Conservation (phyloP, 2,888 invertebrate species). For the Cryptocephalus moraei region DNA sequence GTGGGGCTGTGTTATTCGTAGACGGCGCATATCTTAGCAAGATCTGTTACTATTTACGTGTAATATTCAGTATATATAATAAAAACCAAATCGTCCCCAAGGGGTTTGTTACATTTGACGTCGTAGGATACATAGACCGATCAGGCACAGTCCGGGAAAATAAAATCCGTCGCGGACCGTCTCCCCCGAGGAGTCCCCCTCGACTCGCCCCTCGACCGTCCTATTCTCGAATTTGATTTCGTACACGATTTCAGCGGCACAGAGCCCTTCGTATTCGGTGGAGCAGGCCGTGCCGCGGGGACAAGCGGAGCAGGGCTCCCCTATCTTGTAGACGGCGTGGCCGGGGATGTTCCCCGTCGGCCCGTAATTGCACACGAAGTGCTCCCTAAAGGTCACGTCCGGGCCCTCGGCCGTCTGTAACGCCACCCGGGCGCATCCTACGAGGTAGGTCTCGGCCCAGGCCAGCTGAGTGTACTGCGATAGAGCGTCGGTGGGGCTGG, state of each 20-base stretch:
- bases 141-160: too few relatives aligned
- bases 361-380: conserved; percentile 36
- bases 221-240: conserved; percentile 3
- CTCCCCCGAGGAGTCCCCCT: too few relatives aligned
- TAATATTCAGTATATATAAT: too few relatives aligned
- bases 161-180: too few relatives aligned
- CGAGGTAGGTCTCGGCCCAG: conserved; percentile 30
- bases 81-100: too few relatives aligned
- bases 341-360: conserved; percentile 33
- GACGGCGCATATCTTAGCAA: too few relatives aligned
- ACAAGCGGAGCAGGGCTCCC: conserved; percentile 27
- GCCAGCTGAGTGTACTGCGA: conserved; percentile 27
- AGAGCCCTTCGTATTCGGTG: conserved; percentile 26
- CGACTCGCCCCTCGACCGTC: too few relatives aligned
- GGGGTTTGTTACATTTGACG: too few relatives aligned
- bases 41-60: too few relatives aligned
- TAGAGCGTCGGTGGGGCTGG: too few relatives aligned
- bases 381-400: conserved; percentile 24
- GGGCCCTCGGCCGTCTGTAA: conserved; percentile 22
- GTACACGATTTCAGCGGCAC: conserved; percentile 17
- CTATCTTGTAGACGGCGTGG: conserved; percentile 26
- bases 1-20: too few relatives aligned
- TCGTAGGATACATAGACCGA: too few relatives aligned
- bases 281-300: conserved; percentile 28
- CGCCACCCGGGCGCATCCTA: conserved; percentile 30